Percentiles rank a stretch among this genome's conserved stretches.
These are phyloP conservation scores for Colletes gigas DNA, from an alignment of 1,140 invertebrate species.

Conservation along the genomic window DNA sequence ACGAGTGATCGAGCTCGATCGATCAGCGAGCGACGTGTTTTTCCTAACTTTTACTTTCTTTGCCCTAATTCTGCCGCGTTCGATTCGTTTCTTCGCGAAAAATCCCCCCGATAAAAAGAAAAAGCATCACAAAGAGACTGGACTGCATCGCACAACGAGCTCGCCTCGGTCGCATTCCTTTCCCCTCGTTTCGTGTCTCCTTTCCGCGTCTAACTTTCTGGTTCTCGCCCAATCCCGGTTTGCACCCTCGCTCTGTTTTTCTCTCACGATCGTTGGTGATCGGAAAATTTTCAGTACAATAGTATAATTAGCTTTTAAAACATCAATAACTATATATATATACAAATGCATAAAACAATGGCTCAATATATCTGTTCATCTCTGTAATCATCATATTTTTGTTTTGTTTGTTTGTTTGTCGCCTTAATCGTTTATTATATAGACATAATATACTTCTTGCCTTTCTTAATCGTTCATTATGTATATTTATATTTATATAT, in stretches of 20 bases:
- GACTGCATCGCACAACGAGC: constrained; percentile 48
- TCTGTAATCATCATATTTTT: constrained; percentile 61
- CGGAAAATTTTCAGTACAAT: constrained; percentile 63
- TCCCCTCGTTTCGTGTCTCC: neutral
- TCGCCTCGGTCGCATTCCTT: constrained; percentile 12
- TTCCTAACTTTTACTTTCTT: constrained; percentile 31
- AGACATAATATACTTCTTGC: constrained; percentile 63
- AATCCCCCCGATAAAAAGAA: constrained; percentile 31
- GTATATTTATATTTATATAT: constrained; percentile 74
- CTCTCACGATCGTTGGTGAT: constrained; percentile 50
- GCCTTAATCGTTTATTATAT: constrained; percentile 58
- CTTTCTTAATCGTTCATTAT: constrained; percentile 72
- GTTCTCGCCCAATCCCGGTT: constrained; percentile 2
- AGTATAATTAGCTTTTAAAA: constrained; percentile 66
- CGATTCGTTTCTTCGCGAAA: neutral
- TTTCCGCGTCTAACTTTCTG: constrained; percentile 11
- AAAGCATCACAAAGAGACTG: constrained; percentile 46
- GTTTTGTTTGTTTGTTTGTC: constrained; percentile 61
- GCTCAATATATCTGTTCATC: constrained; percentile 65
- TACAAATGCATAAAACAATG: constrained; percentile 70
- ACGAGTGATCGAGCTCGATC: constrained; percentile 54
- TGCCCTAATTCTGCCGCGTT: constrained; percentile 4
- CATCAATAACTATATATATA: constrained; percentile 68
- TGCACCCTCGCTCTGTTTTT: constrained; percentile 11
- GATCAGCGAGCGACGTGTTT: constrained; percentile 35